These are phyloP conservation scores for Kryptolebias ocellatus DNA, from an alignment of 2,797 vertebrate genomes.

Conservation along the genomic window DNA sequence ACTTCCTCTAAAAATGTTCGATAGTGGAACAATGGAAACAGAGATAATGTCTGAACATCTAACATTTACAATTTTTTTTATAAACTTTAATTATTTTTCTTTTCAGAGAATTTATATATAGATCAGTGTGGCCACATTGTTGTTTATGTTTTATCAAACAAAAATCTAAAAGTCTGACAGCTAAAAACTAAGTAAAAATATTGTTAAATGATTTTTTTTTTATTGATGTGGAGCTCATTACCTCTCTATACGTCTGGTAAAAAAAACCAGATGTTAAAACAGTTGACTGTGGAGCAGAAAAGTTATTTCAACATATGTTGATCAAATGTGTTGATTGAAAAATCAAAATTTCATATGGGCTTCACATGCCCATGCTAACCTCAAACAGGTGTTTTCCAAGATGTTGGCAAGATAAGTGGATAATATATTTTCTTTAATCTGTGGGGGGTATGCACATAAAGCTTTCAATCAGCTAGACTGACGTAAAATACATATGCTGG, in stretches of 20 bases:
- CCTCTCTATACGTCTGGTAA: background rate
- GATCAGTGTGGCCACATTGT: too few relatives aligned
- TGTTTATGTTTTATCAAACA: too few relatives aligned
- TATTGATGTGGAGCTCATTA: too few relatives aligned
- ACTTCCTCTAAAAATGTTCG: background rate
- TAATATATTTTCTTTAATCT: slow-evolving; percentile 2
- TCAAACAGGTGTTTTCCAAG: slow-evolving; percentile 1
- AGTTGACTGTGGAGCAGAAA: background rate
- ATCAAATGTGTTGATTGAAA: slow-evolving; percentile 8
- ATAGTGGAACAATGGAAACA: background rate
- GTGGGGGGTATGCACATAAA: background rate
- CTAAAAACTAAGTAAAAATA: background rate
- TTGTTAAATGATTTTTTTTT: background rate
- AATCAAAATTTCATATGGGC: background rate
- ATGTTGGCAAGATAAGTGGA: background rate
- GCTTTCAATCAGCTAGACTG: slow-evolving; percentile 5
- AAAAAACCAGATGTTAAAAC: background rate
- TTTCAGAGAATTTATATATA: too few relatives aligned
- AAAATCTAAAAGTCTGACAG: too few relatives aligned
- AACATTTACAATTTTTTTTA: background rate
- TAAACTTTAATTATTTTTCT: too few relatives aligned
- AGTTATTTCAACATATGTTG: background rate
- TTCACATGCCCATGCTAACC: background rate
- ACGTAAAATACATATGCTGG: background rate
- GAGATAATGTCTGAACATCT: background rate